These are phyloP conservation scores for Anguilla obscura DNA, from an alignment of 2,797 vertebrate genomes.

Conservation along the genomic window DNA sequence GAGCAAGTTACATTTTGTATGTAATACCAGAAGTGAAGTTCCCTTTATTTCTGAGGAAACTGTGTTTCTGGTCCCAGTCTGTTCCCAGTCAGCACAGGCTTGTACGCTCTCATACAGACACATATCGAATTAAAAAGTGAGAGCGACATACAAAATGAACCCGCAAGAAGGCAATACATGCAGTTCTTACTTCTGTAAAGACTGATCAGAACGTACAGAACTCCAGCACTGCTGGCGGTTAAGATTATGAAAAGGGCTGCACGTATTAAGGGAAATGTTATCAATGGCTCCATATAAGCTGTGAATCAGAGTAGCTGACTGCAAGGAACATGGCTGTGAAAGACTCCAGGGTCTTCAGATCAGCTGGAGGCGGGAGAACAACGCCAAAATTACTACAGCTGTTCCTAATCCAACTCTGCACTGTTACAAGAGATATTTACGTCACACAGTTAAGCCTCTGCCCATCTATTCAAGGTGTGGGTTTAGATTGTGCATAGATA, in stretches of 20 bases:
- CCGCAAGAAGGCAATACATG: not conserved
- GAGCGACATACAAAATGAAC: not conserved
- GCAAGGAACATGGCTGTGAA: not conserved
- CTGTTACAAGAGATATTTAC: not conserved
- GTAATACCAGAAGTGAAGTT: too few relatives aligned
- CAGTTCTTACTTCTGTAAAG: not conserved
- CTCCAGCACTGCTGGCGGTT: not conserved
- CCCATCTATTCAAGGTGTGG: not conserved
- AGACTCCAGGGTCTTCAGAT: not conserved
- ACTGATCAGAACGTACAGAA: not conserved
- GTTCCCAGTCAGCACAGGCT: not conserved
- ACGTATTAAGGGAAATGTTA: not conserved
- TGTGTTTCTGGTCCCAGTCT: not conserved
- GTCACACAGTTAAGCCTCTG: not conserved
- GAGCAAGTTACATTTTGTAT: too few relatives aligned
- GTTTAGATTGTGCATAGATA: not conserved
- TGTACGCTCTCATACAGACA: too few relatives aligned
- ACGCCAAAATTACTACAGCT: too few relatives aligned
- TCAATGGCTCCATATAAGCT: not conserved
- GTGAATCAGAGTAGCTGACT: not conserved
- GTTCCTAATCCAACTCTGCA: not conserved
- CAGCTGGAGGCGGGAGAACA: too few relatives aligned
- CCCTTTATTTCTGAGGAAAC: too few relatives aligned
- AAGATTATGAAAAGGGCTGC: not conserved
- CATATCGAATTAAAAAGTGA: not conserved